These are phyloP conservation scores for Aselliscus stoliczkanus DNA, from an alignment of 2,797 vertebrate species.

Conservation along the genomic window DNA sequence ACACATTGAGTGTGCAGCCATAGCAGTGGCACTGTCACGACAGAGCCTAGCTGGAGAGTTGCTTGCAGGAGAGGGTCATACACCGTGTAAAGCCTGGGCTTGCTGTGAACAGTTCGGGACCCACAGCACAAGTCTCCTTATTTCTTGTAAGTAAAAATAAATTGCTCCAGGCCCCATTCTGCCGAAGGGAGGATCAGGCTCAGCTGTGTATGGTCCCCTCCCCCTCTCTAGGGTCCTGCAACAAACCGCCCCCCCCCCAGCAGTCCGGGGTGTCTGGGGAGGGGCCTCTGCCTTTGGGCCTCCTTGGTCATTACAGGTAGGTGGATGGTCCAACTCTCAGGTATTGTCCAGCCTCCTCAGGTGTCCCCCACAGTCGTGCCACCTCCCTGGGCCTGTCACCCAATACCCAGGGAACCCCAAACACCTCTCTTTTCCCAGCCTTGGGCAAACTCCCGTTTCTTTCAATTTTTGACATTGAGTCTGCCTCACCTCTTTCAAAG, in stretches of 20 bases:
- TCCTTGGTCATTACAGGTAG: neutral
- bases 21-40: conserved; percentile 74
- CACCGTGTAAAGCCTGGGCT: conserved; percentile 10
- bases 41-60: conserved; percentile 75
- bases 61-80: conserved; percentile 69
- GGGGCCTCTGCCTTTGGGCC: neutral
- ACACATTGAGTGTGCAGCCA: conserved; percentile 73
- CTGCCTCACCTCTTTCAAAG: neutral
- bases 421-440: neutral
- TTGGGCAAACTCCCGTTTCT: neutral
- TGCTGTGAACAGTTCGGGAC: neutral
- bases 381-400: neutral
- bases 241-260: neutral
- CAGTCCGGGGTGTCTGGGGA: neutral
- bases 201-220: accelerated
- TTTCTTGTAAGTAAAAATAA: neutral
- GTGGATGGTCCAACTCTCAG: neutral
- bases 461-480: neutral
- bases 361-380: neutral
- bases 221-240: neutral
- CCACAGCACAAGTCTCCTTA: neutral
- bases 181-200: neutral
- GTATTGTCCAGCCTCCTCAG: neutral
- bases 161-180: neutral
- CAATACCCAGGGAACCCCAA: neutral